Base-by-base conservation (phyloP, 2,797 vertebrate genomes). In the Nannoperca obscura region DNA sequence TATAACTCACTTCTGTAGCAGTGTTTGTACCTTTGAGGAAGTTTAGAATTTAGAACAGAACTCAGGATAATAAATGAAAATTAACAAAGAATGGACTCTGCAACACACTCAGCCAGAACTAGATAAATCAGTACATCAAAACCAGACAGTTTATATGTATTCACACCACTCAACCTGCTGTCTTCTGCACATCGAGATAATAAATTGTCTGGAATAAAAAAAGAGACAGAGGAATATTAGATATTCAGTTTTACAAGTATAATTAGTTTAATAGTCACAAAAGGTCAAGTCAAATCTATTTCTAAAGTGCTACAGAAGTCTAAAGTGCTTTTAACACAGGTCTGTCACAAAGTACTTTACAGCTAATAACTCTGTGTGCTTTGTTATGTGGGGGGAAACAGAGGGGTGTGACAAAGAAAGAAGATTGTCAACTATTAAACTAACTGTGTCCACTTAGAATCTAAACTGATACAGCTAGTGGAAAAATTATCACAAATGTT, bases 241-340 rank as follows among this genome's bases (percentile, higher is more conserved):
- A 58, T 72, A 44, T 78, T 74, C 52, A 49, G 63, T 68, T 67
- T 80, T 55, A 75, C 63, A 50, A 58, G 59, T 68, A 30, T 71
- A 75, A 82, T 85, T 85, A 71, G 60, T 63, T 81, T 59, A 73
- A 83, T 75, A 24, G 40, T 66, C 27, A 44, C 60, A 73, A 60
- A 80, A 78, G 58, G 80, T 74, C 49, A 64, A 83, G 42, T 62
- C 44, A 63, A 30, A 55, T 64, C 11, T 60, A 69, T 76, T 80
- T 72, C 52, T 58, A 7, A 52, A 69, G 38, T 49, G 40, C 49
- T 8, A 12, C 57, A 55, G 40, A 27, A 20, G 5, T 58, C 14
- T 34, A 7, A 67, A 81, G 72, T 55, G 76, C 70, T 76, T 76
- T 78, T 32, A 71, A 70, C 40, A 46, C 3, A 11, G 44, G 7